A percentile compares a stretch with the other conserved stretches of the same genome.
Evolutionary conservation across 1,140 invertebrate species (phyloP).

Genomic region (Euwallacea similis): DNA sequence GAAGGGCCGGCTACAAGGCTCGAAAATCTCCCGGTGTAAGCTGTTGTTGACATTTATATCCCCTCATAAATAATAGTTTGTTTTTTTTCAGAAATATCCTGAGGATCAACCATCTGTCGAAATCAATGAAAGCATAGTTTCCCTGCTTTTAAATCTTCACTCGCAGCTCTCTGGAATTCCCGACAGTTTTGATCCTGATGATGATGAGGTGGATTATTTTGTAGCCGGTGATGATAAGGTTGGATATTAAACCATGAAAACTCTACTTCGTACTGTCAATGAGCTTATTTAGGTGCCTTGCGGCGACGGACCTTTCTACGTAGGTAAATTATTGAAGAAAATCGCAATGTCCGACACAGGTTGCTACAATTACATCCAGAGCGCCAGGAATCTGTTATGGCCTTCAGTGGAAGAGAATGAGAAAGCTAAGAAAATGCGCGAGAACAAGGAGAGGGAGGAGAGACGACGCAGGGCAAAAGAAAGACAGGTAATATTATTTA

Average conservation of each 20-base stretch:
- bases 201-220: conserved; percentile 50
- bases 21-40: conserved; percentile 29
- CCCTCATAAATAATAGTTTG: conserved; percentile 1
- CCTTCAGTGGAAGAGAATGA: conserved; percentile 76
- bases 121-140: conserved; percentile 89
- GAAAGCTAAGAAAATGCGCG: conserved; percentile 70
- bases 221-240: conserved; percentile 31
- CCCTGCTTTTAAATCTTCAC: conserved; percentile 89
- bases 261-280: conserved; percentile 20
- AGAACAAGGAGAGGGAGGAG: conserved; percentile 77
- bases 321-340: conserved; percentile 74
- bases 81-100: conserved; percentile 32
- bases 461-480: conserved; percentile 82
- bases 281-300: conserved; percentile 53
- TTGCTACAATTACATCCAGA: conserved; percentile 58
- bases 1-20: conserved; percentile 35
- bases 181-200: conserved; percentile 73
- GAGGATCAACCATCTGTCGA: conserved; percentile 60
- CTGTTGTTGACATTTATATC: not conserved
- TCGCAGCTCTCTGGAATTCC: conserved; percentile 82
- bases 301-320: conserved; percentile 87
- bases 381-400: conserved; percentile 73
- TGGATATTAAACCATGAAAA: not conserved
- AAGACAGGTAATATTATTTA: conserved; percentile 62
- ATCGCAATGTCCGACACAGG: conserved; percentile 71